These are phyloP conservation scores for Arrhamphus sclerolepis DNA, from an alignment of 2,797 vertebrate species.

Conservation along the genomic window DNA sequence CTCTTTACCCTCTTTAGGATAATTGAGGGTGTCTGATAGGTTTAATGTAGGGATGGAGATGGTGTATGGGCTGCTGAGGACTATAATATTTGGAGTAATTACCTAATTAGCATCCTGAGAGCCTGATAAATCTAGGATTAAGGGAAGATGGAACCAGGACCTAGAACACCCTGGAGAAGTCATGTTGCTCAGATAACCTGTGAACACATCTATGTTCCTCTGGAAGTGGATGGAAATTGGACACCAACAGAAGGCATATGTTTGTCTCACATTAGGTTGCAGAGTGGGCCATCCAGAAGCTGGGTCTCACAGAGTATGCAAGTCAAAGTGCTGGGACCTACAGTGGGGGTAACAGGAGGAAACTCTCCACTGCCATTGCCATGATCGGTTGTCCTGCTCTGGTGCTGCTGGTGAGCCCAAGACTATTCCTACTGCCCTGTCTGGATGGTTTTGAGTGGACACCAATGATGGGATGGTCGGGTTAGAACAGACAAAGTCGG, in stretches of 20 bases:
- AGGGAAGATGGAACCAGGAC: too few relatives aligned
- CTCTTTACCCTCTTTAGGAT: too few relatives aligned
- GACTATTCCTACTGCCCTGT: not conserved
- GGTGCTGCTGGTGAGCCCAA: conserved; percentile 85
- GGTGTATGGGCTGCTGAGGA: too few relatives aligned
- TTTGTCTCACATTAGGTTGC: conserved; percentile 80
- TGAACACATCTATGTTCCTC: too few relatives aligned
- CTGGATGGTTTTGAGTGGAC: not conserved
- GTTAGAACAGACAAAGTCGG: not conserved
- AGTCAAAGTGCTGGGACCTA: conserved; percentile 86
- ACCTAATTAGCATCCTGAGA: too few relatives aligned
- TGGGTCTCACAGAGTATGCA: conserved; percentile 86
- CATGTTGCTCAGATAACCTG: too few relatives aligned
- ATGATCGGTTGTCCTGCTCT: conserved; percentile 91
- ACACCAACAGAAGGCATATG: not conserved
- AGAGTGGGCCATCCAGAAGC: conserved; percentile 91
- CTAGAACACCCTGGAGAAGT: too few relatives aligned
- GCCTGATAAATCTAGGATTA: too few relatives aligned
- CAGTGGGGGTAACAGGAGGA: conserved; percentile 93
- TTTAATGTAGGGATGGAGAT: too few relatives aligned
- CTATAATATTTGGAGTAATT: too few relatives aligned
- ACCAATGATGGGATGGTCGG: not conserved
- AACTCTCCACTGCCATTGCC: conserved; percentile 93
- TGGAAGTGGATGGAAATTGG: not conserved
- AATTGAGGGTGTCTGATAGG: too few relatives aligned